Base-by-base conservation (phyloP, 2,888 invertebrate genomes). In the Panopea generosa region DNA sequence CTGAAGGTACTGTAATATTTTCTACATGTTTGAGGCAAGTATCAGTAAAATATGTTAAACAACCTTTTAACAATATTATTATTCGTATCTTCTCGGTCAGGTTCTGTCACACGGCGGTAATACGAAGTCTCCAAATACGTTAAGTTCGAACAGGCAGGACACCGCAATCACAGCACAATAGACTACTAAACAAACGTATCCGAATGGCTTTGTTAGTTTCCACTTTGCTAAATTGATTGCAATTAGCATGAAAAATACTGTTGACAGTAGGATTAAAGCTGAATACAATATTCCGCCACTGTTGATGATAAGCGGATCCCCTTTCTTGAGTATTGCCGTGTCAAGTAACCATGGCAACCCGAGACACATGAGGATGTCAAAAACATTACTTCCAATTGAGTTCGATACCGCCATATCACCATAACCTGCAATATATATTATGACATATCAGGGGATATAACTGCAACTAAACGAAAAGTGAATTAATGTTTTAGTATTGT, bases 261-360 rank as follows among this genome's bases (percentile, higher is more conserved):
- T 97, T 0, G 95, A 91, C 22, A 98, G 93, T 0, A 98, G 94
- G 1, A 96, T 96, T 50, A 96, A 94, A 11, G 97, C 95, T 4
- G 96, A 96, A 91, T 96, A 97, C 85, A 95, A 96, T 45, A 98
- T 95, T 0, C 97, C 96, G 1, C 95, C 94, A 0, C 97, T 97
- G 86, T 95, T 95, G 73, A 98, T 96, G 59, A 93, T 89, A 0
- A 97, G 95, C 94, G 95, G 96, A 90, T 96, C 96, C 0, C 89
- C 93, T 1, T 72, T 69, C 9, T 82, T 80, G 16, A 88, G 57
- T 18, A 83, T 73, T 7, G 83, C 73, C 0, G 89, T 89, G 57
- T 89, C 82, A 1, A 91, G 77, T 53, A 90, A 63, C 92, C 92
- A 92, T 20, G 92, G 92, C 20, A 92, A 72, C 4, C 91, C 91